phyloP scores from a whole-genome alignment of 2,113 vertebrate species.

The Condylura cristata region DNA sequence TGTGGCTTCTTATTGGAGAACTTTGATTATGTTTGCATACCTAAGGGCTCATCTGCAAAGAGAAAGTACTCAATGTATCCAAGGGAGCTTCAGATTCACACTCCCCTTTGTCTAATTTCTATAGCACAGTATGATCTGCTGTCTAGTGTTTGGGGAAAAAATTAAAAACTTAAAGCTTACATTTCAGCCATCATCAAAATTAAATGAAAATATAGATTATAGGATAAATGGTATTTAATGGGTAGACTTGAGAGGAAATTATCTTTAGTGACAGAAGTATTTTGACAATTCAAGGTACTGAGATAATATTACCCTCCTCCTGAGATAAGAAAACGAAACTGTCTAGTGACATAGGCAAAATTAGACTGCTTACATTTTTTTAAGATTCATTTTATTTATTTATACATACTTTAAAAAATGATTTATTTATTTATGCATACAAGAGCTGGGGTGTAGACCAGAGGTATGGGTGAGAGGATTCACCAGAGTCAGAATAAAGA shows the following conservation, averaged over 20 bases:
- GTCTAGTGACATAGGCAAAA: no score
- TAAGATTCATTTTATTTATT: no score
- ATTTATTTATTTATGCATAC: no score
- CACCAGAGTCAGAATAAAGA: no score
- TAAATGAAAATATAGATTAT: neutral
- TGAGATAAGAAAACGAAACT: constrained; percentile 26
- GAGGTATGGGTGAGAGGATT: no score
- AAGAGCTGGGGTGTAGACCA: no score
- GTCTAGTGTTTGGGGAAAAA: neutral
- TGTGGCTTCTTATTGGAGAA: neutral
- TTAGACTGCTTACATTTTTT: no score
- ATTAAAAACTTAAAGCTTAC: neutral
- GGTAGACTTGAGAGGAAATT: neutral
- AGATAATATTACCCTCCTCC: neutral
- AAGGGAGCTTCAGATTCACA: neutral
- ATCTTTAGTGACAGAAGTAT: neutral
- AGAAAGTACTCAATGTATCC: neutral
- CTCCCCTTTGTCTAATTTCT: neutral
- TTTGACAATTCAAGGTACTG: neutral
- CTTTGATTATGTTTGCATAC: neutral
- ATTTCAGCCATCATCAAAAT: neutral
- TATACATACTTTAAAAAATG: no score
- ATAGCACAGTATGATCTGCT: neutral
- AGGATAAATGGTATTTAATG: neutral
- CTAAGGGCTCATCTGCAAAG: neutral